Evolutionary conservation across 2,113 vertebrate genomes (phyloP).

Genomic region (Notechis scutatus): DNA sequence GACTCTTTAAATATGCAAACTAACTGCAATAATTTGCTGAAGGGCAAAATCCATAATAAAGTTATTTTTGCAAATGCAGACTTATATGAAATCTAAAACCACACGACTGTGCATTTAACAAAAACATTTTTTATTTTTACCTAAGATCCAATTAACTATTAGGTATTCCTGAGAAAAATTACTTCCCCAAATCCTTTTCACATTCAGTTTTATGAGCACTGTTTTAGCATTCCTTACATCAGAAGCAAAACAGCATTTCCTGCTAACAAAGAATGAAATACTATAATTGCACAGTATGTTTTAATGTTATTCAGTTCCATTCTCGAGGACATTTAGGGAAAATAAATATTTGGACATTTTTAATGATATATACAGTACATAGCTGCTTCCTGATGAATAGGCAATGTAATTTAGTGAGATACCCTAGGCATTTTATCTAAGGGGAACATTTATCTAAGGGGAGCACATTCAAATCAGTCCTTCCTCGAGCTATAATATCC

Average conservation of each 20-base stretch:
- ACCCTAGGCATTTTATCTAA: neutral
- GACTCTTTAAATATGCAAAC: constrained; percentile 42
- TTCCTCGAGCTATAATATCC: neutral
- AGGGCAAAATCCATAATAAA: constrained; percentile 21
- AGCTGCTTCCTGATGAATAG: neutral
- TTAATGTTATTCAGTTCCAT: neutral
- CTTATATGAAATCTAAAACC: constrained; percentile 35
- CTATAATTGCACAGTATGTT: neutral
- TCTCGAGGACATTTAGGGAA: neutral
- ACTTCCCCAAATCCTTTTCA: neutral
- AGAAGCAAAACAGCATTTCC: neutral
- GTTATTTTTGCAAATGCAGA: constrained; percentile 51
- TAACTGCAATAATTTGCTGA: constrained; percentile 36
- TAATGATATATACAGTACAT: neutral
- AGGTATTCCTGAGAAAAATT: neutral
- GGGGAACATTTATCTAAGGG: neutral
- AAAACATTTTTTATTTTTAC: constrained; percentile 26
- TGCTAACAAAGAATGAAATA: neutral
- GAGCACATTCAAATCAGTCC: neutral
- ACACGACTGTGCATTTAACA: neutral
- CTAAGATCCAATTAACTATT: constrained; percentile 26
- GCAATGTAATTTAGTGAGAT: neutral
- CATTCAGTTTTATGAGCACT: neutral
- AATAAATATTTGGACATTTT: neutral
- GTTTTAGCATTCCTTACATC: neutral